Conservation (phyloP, 2,888 invertebrate genomes). For the Oscheius sp. region DNA sequence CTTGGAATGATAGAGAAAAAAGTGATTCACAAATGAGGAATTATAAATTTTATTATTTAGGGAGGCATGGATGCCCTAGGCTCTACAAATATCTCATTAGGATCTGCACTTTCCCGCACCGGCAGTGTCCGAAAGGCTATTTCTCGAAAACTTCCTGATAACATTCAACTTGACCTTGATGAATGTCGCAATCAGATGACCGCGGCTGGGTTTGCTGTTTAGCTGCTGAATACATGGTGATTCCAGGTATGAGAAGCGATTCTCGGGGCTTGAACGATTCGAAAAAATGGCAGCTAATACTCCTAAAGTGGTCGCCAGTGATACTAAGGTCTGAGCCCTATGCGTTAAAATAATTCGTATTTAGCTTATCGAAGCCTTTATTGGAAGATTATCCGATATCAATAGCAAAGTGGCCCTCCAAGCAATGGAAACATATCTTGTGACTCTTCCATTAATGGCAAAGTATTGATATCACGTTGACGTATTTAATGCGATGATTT, state of each 20-base stretch:
- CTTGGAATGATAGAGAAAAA: conserved; percentile 46
- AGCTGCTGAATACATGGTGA: background rate
- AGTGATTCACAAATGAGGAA: conserved; percentile 19
- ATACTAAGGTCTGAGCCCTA: conserved; percentile 33
- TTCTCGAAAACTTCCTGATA: conserved; percentile 46
- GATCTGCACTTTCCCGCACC: conserved; percentile 38
- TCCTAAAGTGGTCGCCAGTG: conserved; percentile 44
- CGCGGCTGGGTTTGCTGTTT: conserved; percentile 30
- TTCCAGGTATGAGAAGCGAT: conserved; percentile 47
- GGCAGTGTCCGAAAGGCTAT: conserved; percentile 44
- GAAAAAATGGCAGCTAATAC: conserved; percentile 44
- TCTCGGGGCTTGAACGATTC: conserved; percentile 46
- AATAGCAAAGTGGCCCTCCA: conserved; percentile 50
- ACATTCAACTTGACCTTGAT: conserved; percentile 51
- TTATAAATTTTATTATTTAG: conserved; percentile 23
- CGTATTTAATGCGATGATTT: background rate
- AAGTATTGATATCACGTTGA: conserved; percentile 31
- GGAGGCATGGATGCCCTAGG: conserved; percentile 48
- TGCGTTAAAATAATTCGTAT: background rate
- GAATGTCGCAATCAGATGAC: conserved; percentile 46
- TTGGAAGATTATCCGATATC: conserved; percentile 49
- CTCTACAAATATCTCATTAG: conserved; percentile 33
- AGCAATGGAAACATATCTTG: conserved; percentile 50
- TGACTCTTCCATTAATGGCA: conserved; percentile 44
- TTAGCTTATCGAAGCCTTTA: conserved; percentile 51